These are phyloP conservation scores for Lordiphosa collinella DNA, from an alignment of 1,140 invertebrate species.

Conservation along the genomic window DNA sequence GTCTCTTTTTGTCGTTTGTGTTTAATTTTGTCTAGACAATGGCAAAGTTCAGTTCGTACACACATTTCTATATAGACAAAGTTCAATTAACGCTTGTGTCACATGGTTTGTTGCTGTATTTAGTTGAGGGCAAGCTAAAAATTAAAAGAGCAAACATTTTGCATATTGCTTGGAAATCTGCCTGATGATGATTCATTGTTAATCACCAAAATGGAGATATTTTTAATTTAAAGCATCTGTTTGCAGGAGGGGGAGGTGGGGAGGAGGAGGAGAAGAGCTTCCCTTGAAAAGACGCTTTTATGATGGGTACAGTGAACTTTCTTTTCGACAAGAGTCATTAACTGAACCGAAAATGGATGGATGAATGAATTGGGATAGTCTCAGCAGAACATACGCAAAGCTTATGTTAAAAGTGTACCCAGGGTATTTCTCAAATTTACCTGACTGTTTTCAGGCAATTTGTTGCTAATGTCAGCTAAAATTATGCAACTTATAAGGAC, in stretches of 20 bases:
- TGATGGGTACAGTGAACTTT: not conserved
- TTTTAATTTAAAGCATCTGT: constrained; percentile 64
- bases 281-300: no score
- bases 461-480: no score
- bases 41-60: constrained; percentile 59
- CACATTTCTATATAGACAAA: constrained; percentile 45
- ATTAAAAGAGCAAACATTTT: constrained; percentile 18
- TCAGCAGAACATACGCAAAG: no score
- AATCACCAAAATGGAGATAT: constrained; percentile 44
- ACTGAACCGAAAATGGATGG: no score
- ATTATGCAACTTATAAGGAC: no score
- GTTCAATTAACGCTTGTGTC: constrained; percentile 63
- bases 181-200: constrained; percentile 36
- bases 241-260: not conserved
- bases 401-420: no score
- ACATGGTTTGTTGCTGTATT: constrained; percentile 20
- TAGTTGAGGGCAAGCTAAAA: constrained; percentile 26
- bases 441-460: no score
- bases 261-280: no score
- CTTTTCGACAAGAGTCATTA: not conserved
- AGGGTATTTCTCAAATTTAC: no score
- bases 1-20: constrained; percentile 29
- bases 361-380: no score
- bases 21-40: constrained; percentile 75
- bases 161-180: constrained; percentile 6